Evolutionary conservation across 64 coral and sea anemone species (phyloP).

Genomic region (Astreopora myriophthalma): DNA sequence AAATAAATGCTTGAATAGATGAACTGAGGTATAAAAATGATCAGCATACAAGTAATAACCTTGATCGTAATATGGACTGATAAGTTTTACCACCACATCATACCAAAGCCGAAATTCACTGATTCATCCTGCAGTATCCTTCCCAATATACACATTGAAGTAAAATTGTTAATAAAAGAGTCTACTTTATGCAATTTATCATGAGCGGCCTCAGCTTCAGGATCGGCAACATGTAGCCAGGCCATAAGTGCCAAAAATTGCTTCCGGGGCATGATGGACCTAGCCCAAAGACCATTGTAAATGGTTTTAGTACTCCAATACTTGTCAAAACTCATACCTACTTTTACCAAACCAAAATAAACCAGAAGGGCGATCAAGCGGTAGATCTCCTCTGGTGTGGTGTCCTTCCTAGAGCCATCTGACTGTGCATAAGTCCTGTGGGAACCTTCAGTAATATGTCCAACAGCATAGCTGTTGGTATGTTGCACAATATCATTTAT

Average conservation of each 20-base stretch:
- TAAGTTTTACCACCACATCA: conserved; percentile 21
- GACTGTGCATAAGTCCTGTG: neutral
- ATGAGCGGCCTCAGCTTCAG: conserved; percentile 11
- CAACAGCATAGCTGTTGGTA: conserved; percentile 52
- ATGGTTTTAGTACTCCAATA: conserved; percentile 78
- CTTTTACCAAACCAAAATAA: conserved; percentile 34
- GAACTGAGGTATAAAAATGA: conserved; percentile 48
- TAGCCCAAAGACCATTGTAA: conserved; percentile 73
- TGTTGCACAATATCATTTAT: conserved; percentile 34
- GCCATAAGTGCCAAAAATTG: conserved; percentile 57
- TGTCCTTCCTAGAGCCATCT: conserved; percentile 16
- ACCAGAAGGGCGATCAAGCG: conserved; percentile 28
- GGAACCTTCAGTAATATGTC: neutral
- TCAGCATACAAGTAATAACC: conserved; percentile 36
- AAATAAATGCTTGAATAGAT: conserved; percentile 15
- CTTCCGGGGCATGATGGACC: conserved; percentile 37
- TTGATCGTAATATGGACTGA: neutral
- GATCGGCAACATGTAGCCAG: conserved; percentile 59
- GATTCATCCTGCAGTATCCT: neutral
- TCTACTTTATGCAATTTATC: conserved; percentile 55
- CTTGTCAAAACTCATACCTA: neutral
- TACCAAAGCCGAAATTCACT: conserved; percentile 53
- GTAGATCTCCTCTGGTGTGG: conserved; percentile 18
- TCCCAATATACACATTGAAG: conserved; percentile 6
- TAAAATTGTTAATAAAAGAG: conserved; percentile 45